Base-by-base conservation (phyloP, 1,140 invertebrate species). In the Drosophila erecta region DNA sequence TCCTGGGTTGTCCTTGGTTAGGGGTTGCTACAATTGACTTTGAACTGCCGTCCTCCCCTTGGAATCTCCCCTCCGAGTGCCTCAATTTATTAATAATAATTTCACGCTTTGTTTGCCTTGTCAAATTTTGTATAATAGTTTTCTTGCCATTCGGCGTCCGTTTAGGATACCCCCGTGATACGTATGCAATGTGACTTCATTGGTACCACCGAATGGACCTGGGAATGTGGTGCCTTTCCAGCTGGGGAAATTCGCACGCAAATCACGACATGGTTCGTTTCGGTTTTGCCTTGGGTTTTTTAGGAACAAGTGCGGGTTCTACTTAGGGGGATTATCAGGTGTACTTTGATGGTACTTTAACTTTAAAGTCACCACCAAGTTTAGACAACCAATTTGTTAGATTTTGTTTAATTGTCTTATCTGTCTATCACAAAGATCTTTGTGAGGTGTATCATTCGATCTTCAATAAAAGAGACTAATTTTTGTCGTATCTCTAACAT, bases 41-140 rank as follows among this genome's bases (percentile, higher is more conserved):
- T 67, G 79, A 71, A 71, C 76, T 44, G 44, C 46, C 38, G 33
- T 46, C 43, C 58, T 37, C 46, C 44, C 22, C 27, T 56, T 49
- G 12, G 38, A 38, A 12, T 53, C 67, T 73, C 38, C 57, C 62
- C 54, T 53, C 22, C 40, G 58, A 20, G 17, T 41, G 64, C 47
- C 56, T 60, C 55, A 71, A 79, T 89, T 91, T 90, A 85, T 89
- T 90, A 91, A 84, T 84, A 90, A 90, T 83, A 90, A 90, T 90
- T 90, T 90, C 76, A 90, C 84, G 89, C 84, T 81, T 89, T 90
- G 77, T 89, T 91, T 81, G 61, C 72, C 69, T 78, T 84, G 85
- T 90, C 72, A 79, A 77, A 67, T 80, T 81, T 77, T 76, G 61
- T 79, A 58, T 76, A 81, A 81, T 81, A 58, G 74, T 75, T 75